Conservation (phyloP, 2,888 invertebrate genomes). For the Hedya salicella region DNA sequence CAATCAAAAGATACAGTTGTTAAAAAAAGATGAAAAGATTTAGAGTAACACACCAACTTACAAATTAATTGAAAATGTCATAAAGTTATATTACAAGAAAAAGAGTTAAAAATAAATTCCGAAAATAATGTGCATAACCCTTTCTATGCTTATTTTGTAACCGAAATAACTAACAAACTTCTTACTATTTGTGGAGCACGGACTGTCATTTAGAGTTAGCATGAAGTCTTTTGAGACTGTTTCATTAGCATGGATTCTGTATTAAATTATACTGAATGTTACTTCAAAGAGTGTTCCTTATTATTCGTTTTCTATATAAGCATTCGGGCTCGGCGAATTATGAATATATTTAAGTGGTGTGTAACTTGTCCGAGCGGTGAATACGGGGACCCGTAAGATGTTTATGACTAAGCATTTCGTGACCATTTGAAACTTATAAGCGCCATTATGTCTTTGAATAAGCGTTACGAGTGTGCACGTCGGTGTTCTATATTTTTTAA, state of each 20-base stretch:
- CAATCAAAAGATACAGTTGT: too few relatives aligned
- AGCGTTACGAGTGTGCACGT: too few relatives aligned
- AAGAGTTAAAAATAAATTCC: not conserved
- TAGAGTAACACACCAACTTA: too few relatives aligned
- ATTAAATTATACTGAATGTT: constrained; percentile 17
- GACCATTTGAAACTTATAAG: too few relatives aligned
- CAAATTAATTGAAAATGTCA: not conserved
- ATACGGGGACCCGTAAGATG: too few relatives aligned
- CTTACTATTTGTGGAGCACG: constrained; percentile 18
- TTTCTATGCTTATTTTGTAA: constrained; percentile 18
- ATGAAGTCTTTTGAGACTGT: constrained; percentile 52
- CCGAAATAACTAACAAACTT: constrained; percentile 28
- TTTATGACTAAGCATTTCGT: too few relatives aligned
- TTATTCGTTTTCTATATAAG: constrained; percentile 13
- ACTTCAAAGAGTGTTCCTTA: constrained; percentile 22
- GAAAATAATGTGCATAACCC: constrained; percentile 12
- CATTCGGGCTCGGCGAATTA: not conserved
- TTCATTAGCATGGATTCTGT: constrained; percentile 56
- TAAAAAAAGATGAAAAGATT: too few relatives aligned
- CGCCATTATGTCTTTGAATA: too few relatives aligned
- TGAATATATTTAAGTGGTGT: not conserved
- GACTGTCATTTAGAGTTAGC: constrained; percentile 27
- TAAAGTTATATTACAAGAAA: constrained; percentile 7
- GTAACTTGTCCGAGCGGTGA: too few relatives aligned
- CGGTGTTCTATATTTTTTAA: too few relatives aligned